These are phyloP conservation scores for Propithecus coquereli DNA, from an alignment of 2,113 vertebrate species.

Conservation along the genomic window DNA sequence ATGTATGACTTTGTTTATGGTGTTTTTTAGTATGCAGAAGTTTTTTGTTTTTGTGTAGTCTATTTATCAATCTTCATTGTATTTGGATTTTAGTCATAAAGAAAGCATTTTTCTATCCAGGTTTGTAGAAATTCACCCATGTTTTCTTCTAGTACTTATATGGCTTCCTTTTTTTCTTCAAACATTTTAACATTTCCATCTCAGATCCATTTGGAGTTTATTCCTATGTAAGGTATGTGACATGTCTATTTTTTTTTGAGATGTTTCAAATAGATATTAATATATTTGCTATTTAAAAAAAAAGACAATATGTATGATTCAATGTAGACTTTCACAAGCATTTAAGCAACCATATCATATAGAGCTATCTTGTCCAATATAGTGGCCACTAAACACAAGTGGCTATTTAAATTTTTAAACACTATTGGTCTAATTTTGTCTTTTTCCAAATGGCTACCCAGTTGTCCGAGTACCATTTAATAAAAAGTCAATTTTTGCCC, in stretches of 20 bases:
- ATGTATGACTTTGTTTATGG: background rate
- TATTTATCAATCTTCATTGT: background rate
- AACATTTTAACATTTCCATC: background rate
- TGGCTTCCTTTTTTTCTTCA: background rate
- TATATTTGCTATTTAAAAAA: background rate
- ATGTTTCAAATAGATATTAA: background rate
- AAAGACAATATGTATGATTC: background rate
- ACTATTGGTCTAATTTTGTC: background rate
- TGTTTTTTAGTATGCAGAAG: background rate
- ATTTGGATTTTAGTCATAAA: background rate
- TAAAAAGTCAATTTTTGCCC: background rate
- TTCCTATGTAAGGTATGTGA: background rate
- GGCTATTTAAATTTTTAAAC: background rate
- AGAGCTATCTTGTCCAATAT: background rate
- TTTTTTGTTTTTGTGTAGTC: too few relatives aligned
- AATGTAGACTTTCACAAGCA: background rate
- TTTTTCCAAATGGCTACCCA: background rate
- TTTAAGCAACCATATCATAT: background rate
- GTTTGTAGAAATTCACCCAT: background rate
- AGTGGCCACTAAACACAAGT: background rate
- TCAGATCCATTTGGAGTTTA: background rate
- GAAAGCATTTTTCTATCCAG: background rate
- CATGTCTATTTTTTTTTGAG: background rate
- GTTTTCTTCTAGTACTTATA: background rate
- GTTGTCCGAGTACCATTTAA: background rate